Evolutionary conservation across 2,113 vertebrate species (phyloP).

Genomic region (Mus pahari): DNA sequence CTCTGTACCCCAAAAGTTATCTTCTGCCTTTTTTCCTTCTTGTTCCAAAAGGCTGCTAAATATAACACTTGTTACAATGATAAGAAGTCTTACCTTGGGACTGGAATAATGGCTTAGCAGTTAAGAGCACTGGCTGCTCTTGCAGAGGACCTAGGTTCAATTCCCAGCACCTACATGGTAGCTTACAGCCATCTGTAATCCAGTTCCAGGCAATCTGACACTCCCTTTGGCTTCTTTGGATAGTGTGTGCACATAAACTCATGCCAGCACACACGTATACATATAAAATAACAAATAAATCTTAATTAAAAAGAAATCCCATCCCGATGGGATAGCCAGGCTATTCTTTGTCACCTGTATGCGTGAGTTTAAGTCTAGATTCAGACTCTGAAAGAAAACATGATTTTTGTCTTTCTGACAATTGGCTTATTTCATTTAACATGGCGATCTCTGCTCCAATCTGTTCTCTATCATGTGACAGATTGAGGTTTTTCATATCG

Average conservation of each 20-base stretch:
- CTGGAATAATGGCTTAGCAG: background rate
- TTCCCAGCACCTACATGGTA: background rate
- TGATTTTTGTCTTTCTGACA: background rate
- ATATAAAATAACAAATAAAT: background rate
- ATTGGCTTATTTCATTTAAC: background rate
- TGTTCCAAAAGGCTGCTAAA: background rate
- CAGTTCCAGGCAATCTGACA: background rate
- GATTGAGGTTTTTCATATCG: background rate
- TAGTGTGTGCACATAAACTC: background rate
- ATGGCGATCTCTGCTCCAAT: background rate
- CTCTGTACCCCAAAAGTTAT: background rate
- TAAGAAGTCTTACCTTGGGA: background rate
- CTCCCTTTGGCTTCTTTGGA: background rate
- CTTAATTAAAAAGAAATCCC: background rate
- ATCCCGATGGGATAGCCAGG: background rate
- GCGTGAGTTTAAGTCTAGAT: background rate
- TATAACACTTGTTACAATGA: background rate
- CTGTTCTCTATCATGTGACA: too few species aligned
- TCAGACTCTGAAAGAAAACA: background rate
- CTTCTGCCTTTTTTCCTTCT: background rate
- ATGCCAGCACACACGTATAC: background rate
- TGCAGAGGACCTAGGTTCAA: background rate
- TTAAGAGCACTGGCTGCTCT: background rate
- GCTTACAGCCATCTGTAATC: background rate
- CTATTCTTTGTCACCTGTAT: too few species aligned